Evolutionary conservation across 2,113 vertebrate species (phyloP), one percentile per base, ranked within the genome.

Genomic region (Anguilla rostrata): DNA sequence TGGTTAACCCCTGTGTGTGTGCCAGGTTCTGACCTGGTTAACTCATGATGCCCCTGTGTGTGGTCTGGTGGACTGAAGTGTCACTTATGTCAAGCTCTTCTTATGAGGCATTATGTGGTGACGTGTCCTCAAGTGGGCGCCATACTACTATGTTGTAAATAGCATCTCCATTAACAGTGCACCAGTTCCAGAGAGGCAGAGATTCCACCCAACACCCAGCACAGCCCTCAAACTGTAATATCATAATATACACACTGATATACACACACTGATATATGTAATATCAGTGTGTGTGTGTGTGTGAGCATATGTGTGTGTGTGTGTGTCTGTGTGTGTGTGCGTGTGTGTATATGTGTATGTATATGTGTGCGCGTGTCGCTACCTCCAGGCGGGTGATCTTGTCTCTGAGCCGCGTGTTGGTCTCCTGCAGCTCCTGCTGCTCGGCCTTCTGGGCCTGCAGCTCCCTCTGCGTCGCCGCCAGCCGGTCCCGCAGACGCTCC

Each of bases 341-440:
- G 20, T 26, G 39, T 34, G 20, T 79, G 66, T 16, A 14, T 57
- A 7, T 53, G 26, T 53, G 39, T 56, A 18, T 85, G 26, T 78
- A 9, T 53, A 5, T 63, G 26, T 85, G 16, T 39, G n/a, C 57
- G 46, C 2, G 49, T 14, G 1, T 12, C 20, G 11, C 41, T 94
- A 96, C 95, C 82, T 81, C 86, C 94, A 95, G 92, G 88, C 91
- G 94, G 40, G 93, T 80, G 57, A 96, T 90, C 88, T 92, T 91
- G 82, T 93, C 92, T 88, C 91, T 87, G 81, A 93, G 91, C 16
- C 94, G 94, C 84, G 78, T 9, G 90, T 95, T 93, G 39, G 87
- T 46, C 20, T 94, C 92, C 83, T 91, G 88, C 1, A 93, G 92
- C 83, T 93, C 92, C 87, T 41, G 8, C 83, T 85, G 87, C 78